phyloP scores from a whole-genome alignment of 2,888 invertebrate species.

The Hirtodrosophila alboralis region DNA sequence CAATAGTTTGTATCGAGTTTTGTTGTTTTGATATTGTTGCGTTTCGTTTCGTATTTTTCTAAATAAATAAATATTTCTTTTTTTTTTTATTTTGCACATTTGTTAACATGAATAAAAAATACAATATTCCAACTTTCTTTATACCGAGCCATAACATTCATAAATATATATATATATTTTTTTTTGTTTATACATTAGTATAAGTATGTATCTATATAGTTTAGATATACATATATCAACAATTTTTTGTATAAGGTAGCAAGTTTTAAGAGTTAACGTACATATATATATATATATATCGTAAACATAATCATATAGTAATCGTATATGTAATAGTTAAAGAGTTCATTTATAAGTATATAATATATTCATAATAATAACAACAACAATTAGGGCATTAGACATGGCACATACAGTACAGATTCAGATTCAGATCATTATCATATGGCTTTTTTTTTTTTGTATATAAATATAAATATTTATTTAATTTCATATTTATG shows the following conservation, averaged over 20 bases:
- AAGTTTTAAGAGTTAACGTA: constrained; percentile 65
- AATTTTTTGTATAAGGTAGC: constrained; percentile 70
- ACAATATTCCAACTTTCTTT: constrained; percentile 50
- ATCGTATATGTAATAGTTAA: constrained; percentile 55
- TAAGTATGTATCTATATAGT: constrained; percentile 28
- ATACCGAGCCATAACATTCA: constrained; percentile 62
- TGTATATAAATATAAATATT: no score
- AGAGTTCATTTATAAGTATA: constrained; percentile 35
- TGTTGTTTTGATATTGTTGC: constrained; percentile 6
- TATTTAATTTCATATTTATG: constrained; percentile 36
- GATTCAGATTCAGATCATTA: constrained; percentile 45
- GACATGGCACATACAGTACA: constrained; percentile 78
- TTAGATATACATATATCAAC: constrained; percentile 67
- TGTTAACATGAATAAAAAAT: constrained; percentile 74
- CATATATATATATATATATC: constrained; percentile 47
- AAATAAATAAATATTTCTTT: constrained; percentile 55
- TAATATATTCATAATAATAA: constrained; percentile 45
- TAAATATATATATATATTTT: constrained; percentile 33
- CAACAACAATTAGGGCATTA: constrained; percentile 71
- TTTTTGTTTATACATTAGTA: constrained; percentile 5
- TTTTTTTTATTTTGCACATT: constrained; percentile 23
- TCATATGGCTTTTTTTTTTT: constrained; percentile 23
- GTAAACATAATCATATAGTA: constrained; percentile 43
- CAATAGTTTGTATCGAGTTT: constrained; percentile 45
- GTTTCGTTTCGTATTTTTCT: constrained; percentile 25